Evolutionary conservation across 2,888 invertebrate species (phyloP).

Genomic region (Platynereis dumerilii): DNA sequence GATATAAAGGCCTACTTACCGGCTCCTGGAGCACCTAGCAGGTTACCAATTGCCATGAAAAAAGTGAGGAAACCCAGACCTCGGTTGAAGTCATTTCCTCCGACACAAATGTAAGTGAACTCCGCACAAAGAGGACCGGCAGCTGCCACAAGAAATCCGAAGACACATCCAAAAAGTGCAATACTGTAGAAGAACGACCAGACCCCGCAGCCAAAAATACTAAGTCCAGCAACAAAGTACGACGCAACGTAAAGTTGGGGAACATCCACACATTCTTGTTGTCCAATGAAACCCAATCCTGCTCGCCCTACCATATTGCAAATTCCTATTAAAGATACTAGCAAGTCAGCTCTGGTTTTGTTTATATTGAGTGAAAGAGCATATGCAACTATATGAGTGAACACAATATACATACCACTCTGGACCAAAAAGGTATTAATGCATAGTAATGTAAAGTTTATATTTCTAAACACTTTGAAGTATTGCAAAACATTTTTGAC

Average conservation of each 20-base stretch:
- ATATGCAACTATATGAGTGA: conserved; percentile 41
- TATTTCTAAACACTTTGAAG: too few relatives aligned
- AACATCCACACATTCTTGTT: conserved; percentile 24
- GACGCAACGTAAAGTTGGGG: conserved; percentile 23
- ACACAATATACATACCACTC: too few relatives aligned
- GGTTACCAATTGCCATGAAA: conserved; percentile 41
- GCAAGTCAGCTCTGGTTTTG: conserved; percentile 36
- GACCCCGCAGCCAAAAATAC: conserved; percentile 32
- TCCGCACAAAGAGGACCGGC: conserved; percentile 40
- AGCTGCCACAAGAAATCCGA: conserved; percentile 42
- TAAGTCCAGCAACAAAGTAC: conserved; percentile 37
- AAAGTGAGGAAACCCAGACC: conserved; percentile 42
- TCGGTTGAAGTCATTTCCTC: conserved; percentile 40
- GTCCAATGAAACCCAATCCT: conserved; percentile 36
- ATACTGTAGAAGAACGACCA: too few relatives aligned
- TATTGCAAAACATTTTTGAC: too few relatives aligned
- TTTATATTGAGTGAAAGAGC: conserved; percentile 36
- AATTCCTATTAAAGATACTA: conserved; percentile 43
- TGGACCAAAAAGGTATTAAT: too few relatives aligned
- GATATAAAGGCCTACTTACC: too few relatives aligned
- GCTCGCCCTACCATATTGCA: conserved; percentile 43
- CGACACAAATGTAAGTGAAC: conserved; percentile 39
- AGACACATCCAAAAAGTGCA: conserved; percentile 36
- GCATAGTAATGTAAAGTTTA: too few relatives aligned
- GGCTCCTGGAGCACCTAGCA: conserved; percentile 43